Evolutionary conservation across 2,113 vertebrate genomes (phyloP), one percentile per base, ranked within the genome.

Genomic region (Candoia aspera): DNA sequence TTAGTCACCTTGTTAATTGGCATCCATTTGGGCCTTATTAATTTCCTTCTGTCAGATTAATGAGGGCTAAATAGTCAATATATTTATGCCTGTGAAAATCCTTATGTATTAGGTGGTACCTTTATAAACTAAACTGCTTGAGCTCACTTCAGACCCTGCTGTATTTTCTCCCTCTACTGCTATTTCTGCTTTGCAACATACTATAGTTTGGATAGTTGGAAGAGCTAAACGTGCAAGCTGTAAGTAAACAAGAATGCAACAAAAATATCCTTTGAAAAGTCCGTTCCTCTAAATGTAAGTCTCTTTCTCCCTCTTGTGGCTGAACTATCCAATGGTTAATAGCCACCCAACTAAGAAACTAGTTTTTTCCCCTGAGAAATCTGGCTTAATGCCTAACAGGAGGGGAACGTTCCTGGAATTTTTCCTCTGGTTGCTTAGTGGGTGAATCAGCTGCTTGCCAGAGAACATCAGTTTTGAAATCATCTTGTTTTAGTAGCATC

Each of bases 11-110:
- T 79, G 42, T 62, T 89, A 60, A 84, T 92, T 60, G 68, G 68
- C 87, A 84, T 37, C 42, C 68, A 84, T 92, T 79, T 59, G 91
- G 68, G 91, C 23, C 91, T 92, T 53, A 33, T 88, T 88, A 53
- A 62, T 92, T 88, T 53, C 68, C 53, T 60, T 29, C 19, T 84
- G 55, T 62, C 46, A 60, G 55, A 88, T 88, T 33, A 60, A 88
- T 55, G 42, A 84, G 54, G 19, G 37, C 49, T 84, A 60, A 49
- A 29, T 17, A 24, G 37, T 42, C 26, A 24, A 49, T 58, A 58
- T 83, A 29, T 83, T 88, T 84, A 88, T 59, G 86, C 13, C 29
- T 24, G 1, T 59, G 55, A 26, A 88, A 8, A 2, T 68, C 60
- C 8, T 10, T 33, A 26, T 73, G 53, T 29, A 12, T 79, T 37